Evolutionary conservation across 2,113 vertebrate species (phyloP).

Genomic region (Neotoma lepida): DNA sequence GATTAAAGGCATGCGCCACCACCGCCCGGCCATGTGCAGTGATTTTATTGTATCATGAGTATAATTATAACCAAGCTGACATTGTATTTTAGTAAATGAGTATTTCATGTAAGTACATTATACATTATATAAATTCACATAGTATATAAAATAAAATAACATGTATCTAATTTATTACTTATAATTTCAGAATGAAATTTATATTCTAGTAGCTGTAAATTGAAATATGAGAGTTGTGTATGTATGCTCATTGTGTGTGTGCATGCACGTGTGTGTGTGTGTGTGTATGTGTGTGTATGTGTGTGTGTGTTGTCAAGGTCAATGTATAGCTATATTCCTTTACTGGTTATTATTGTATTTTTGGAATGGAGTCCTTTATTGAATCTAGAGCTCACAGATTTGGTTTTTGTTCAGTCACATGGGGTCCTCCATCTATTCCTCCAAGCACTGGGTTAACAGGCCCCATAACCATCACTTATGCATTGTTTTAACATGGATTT

Average conservation of each 20-base stretch:
- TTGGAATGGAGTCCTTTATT: background rate
- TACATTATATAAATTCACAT: background rate
- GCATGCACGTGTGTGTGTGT: background rate
- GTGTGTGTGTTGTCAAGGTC: background rate
- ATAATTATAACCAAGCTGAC: conserved; percentile 2
- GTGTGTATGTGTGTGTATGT: background rate
- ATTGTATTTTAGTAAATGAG: background rate
- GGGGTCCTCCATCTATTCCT: background rate
- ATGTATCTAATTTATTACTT: background rate
- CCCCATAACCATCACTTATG: background rate
- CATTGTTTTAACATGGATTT: background rate
- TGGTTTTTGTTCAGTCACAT: background rate
- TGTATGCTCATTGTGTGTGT: background rate
- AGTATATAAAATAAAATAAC: background rate
- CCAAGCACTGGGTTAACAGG: background rate
- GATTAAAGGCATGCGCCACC: too few species aligned
- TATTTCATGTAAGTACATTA: background rate
- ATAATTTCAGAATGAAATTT: background rate
- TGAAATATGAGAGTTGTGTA: background rate
- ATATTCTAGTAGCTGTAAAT: background rate
- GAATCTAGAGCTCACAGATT: background rate
- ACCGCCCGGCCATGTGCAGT: conserved; percentile 21
- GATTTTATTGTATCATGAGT: background rate
- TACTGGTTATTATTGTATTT: background rate
- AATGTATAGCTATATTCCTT: background rate